Conservation (phyloP, 2,888 invertebrate species). For the Meliscaeva auricollis region DNA sequence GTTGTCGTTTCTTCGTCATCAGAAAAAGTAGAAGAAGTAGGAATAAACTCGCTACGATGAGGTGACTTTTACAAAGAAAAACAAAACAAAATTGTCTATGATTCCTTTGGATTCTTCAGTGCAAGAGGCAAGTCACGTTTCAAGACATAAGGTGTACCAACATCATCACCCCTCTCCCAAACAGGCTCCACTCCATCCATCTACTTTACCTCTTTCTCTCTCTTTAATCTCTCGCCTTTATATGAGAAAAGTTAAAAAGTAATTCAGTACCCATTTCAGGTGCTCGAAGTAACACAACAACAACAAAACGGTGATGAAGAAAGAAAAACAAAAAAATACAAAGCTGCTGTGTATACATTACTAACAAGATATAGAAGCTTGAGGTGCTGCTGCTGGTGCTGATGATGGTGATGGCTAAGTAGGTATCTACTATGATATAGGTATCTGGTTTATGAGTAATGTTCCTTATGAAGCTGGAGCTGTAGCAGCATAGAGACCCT, state of each 20-base stretch:
- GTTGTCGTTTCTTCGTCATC: conserved; percentile 35
- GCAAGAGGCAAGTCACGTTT: conserved; percentile 73
- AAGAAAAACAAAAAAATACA: conserved; percentile 10
- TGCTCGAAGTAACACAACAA: conserved; percentile 66
- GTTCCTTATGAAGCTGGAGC: conserved; percentile 9
- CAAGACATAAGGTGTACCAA: conserved; percentile 39
- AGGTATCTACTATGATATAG: conserved; percentile 37
- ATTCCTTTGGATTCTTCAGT: conserved; percentile 35
- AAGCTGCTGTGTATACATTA: conserved; percentile 42
- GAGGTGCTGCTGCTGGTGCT: conserved; percentile 20
- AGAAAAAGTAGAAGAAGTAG: neutral
- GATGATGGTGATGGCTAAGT: conserved; percentile 27
- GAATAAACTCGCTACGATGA: neutral
- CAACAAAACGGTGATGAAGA: conserved; percentile 55
- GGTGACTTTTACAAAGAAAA: conserved; percentile 47
- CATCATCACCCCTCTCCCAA: conserved; percentile 29
- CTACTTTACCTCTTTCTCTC: neutral
- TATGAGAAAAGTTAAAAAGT: conserved; percentile 46
- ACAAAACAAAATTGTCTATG: conserved; percentile 44
- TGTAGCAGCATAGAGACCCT: conserved; percentile 12
- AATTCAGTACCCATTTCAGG: conserved; percentile 69
- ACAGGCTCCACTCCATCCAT: too few relatives aligned
- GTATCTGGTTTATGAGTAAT: conserved; percentile 58
- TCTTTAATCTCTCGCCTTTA: neutral
- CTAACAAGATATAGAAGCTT: conserved; percentile 53